These are phyloP conservation scores for Cheirogaleus medius DNA, from an alignment of 2,113 vertebrate species.

Conservation along the genomic window DNA sequence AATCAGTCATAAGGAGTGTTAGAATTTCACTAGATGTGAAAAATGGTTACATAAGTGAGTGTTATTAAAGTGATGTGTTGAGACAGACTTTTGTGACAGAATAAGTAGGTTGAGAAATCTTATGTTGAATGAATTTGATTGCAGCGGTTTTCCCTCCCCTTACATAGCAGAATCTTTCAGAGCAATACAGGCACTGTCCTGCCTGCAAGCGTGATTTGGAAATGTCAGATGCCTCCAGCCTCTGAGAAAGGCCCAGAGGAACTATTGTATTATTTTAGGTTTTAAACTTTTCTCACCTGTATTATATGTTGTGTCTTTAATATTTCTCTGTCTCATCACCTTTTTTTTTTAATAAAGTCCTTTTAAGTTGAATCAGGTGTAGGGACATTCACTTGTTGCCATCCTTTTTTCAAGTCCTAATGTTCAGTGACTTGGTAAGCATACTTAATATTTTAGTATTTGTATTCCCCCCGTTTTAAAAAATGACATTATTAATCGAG, in stretches of 20 bases:
- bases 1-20: not conserved
- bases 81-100: not conserved
- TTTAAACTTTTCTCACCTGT: not conserved
- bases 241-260: not conserved
- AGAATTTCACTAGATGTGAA: not conserved
- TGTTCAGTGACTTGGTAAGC: not conserved
- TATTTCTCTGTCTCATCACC: not conserved
- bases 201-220: not conserved
- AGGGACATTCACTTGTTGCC: not conserved
- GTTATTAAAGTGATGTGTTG: not conserved
- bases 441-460: conserved; percentile 59
- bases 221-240: not conserved
- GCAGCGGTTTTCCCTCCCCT: not conserved
- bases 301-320: not conserved
- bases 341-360: not conserved
- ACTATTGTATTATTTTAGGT: not conserved
- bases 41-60: not conserved
- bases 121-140: not conserved
- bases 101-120: not conserved
- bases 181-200: not conserved
- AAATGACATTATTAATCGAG: conserved; percentile 77
- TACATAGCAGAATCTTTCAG: not conserved
- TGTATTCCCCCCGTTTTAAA: conserved; percentile 73
- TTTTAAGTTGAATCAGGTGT: not conserved
- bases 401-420: not conserved